A percentile compares a stretch with the other conserved stretches of the same genome.
Evolutionary conservation across 2,888 invertebrate species (phyloP).

Genomic region (Megamerina dolium): DNA sequence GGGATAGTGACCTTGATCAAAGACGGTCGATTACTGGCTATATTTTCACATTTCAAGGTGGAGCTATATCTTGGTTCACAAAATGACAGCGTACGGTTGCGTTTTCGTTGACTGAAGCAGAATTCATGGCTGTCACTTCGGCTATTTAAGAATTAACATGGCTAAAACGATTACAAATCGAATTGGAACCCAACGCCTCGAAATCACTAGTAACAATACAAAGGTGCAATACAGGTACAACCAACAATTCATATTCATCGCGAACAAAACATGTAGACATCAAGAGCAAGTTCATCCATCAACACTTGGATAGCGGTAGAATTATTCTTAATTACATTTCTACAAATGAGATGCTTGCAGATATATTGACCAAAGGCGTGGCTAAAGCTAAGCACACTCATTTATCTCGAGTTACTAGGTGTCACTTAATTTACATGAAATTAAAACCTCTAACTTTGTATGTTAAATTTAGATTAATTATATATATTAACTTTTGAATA

Average conservation of each 20-base stretch:
- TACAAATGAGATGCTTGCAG: constrained; percentile 7
- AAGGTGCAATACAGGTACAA: constrained; percentile 17
- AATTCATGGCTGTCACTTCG: constrained; percentile 8
- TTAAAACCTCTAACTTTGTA: too few relatives aligned
- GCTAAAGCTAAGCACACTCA: background rate
- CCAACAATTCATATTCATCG: constrained; percentile 8
- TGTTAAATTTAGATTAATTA: too few relatives aligned
- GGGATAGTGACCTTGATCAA: constrained; percentile 12
- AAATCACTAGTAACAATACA: constrained; percentile 8
- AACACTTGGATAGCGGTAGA: constrained; percentile 6
- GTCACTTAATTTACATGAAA: too few relatives aligned
- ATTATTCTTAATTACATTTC: constrained; percentile 2
- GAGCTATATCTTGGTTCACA: constrained; percentile 13
- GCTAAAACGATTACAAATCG: constrained; percentile 10
- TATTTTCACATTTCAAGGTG: constrained; percentile 10
- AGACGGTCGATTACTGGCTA: constrained; percentile 11
- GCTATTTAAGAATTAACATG: constrained; percentile 12
- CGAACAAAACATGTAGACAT: constrained; percentile 15
- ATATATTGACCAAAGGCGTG: constrained; percentile 2
- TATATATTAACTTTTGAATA: too few relatives aligned
- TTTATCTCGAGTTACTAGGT: too few relatives aligned
- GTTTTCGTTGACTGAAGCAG: constrained; percentile 14
- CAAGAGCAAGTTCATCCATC: constrained; percentile 10
- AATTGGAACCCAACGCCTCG: constrained; percentile 3
- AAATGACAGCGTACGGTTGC: constrained; percentile 14